Conservation (phyloP, 2,113 vertebrate species). For the Nothoprocta perdicaria region DNA sequence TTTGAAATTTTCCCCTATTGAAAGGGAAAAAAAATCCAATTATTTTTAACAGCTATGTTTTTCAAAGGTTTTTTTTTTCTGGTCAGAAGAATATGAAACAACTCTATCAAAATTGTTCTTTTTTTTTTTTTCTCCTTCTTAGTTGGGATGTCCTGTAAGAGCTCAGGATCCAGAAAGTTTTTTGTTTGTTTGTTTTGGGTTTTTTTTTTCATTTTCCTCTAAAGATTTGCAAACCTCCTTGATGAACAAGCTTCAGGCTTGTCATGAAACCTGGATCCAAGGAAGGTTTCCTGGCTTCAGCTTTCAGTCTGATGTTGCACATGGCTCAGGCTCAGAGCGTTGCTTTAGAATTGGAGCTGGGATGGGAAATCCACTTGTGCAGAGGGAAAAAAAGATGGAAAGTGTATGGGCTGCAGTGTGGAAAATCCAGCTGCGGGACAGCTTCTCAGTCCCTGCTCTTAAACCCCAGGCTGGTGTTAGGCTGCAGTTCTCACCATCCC, state of each 20-base stretch:
- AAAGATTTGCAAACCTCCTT: constrained; percentile 12
- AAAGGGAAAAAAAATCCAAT: background rate
- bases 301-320: constrained; percentile 48
- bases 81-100: constrained; percentile 10
- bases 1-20: background rate
- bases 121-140: background rate
- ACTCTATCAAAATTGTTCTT: background rate
- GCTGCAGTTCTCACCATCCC: constrained; percentile 26
- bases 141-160: background rate
- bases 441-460: background rate
- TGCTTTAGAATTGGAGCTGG: constrained; percentile 13
- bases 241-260: constrained; percentile 30
- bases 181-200: too few relatives aligned
- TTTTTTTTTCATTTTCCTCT: background rate
- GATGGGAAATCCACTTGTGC: constrained; percentile 54
- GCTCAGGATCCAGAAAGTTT: background rate
- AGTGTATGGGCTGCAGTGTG: background rate
- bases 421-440: constrained; percentile 39
- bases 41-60: background rate
- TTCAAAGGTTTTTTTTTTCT: background rate
- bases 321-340: constrained; percentile 37
- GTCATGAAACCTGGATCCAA: constrained; percentile 49
- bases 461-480: background rate
- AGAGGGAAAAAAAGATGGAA: constrained; percentile 29
- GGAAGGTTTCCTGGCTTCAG: constrained; percentile 63